These are phyloP conservation scores for Zophobas atratus DNA, from an alignment of 1,140 invertebrate species.

Conservation along the genomic window DNA sequence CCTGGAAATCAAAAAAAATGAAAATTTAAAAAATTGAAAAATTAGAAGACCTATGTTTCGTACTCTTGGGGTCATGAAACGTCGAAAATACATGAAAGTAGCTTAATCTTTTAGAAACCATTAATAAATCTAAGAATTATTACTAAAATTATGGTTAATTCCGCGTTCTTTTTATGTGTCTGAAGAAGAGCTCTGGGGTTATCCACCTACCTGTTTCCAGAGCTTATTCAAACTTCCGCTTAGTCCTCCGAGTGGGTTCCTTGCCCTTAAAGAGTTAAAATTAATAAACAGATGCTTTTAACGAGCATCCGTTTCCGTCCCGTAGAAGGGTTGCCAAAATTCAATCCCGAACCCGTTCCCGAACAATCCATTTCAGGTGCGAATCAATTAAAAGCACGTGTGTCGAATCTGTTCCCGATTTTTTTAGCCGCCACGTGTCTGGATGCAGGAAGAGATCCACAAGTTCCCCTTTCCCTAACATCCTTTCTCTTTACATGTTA, in stretches of 20 bases:
- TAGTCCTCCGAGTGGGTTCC: slow-evolving; percentile 32
- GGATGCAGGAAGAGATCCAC: slow-evolving; percentile 37
- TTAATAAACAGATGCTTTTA: slow-evolving; percentile 52
- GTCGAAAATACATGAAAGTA: no score
- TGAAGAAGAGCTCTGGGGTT: neutral
- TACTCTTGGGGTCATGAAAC: no score
- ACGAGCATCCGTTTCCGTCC: slow-evolving; percentile 52
- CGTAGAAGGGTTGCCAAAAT: slow-evolving; percentile 25
- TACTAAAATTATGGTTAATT: no score
- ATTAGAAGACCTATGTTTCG: no score
- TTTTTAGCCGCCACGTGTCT: slow-evolving; percentile 29
- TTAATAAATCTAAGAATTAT: no score
- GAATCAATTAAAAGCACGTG: slow-evolving; percentile 32
- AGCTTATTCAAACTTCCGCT: slow-evolving; percentile 23
- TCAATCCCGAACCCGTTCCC: neutral
- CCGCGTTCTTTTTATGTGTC: no score
- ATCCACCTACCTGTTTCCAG: slow-evolving; percentile 13
- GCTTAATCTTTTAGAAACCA: no score
- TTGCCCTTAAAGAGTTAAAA: slow-evolving; percentile 51
- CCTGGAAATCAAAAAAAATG: no score
- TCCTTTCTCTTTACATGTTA: slow-evolving; percentile 21
- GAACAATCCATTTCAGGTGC: slow-evolving; percentile 12
- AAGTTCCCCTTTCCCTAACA: slow-evolving; percentile 35
- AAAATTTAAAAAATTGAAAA: no score
- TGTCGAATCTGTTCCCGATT: neutral